Evolutionary conservation across 1,140 invertebrate genomes (phyloP).

Genomic region (Tribolium castaneum): DNA sequence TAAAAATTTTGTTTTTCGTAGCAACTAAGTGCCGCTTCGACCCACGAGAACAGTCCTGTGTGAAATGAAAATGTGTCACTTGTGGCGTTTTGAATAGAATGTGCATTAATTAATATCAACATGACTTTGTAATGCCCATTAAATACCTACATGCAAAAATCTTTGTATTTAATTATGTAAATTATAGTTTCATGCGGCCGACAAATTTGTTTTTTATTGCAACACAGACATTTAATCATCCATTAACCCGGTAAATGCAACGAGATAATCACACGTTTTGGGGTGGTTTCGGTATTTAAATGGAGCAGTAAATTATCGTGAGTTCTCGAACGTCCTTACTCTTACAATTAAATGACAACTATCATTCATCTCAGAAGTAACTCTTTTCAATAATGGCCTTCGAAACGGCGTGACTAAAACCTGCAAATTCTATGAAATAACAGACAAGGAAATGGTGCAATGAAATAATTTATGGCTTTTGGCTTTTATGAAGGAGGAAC

Average conservation of each 20-base stretch:
- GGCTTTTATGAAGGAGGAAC: constrained; percentile 14
- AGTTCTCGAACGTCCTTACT: background rate
- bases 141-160: constrained; percentile 33
- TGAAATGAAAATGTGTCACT: background rate
- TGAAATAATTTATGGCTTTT: constrained; percentile 37
- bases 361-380: constrained; percentile 20
- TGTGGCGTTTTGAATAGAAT: constrained; percentile 1
- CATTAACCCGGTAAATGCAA: background rate
- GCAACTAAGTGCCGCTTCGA: no score
- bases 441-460: constrained; percentile 28
- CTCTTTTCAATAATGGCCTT: constrained; percentile 11
- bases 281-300: background rate
- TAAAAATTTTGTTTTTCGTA: no score
- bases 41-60: no score
- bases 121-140: constrained; percentile 17
- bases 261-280: background rate
- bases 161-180: constrained; percentile 32
- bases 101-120: constrained; percentile 27
- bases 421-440: constrained; percentile 10
- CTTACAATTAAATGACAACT: constrained; percentile 8
- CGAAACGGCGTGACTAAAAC: constrained; percentile 29
- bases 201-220: constrained; percentile 29
- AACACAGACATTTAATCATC: constrained; percentile 14
- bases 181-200: constrained; percentile 20
- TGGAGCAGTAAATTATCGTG: background rate